Base-by-base conservation (phyloP, 1,140 invertebrate species). In the Penaeus vannamei region DNA sequence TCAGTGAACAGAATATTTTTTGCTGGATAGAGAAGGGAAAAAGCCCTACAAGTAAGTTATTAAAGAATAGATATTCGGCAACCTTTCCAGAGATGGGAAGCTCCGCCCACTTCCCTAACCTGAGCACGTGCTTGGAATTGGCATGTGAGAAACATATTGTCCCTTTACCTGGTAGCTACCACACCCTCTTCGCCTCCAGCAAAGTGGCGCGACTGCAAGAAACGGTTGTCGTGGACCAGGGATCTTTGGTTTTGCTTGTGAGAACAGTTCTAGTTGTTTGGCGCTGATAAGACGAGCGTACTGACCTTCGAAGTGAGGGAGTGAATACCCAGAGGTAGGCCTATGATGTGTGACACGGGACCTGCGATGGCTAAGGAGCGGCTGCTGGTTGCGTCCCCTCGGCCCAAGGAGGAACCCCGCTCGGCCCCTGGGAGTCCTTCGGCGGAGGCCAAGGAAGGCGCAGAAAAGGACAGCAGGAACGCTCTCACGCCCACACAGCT, bases 51-150 rank as follows among this genome's bases (percentile, higher is more conserved):
- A 53, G 12, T 53, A 17, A 53, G 10, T 53, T 1, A 8, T 29
- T 22, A 36, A 46, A 59, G 32, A n/a, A 26, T 88, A 46, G 72
- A 64, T 77, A 61, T n/a, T 59, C 29, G 22, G 69, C 19, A 20
- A 42, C 61, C 79, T 76, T 26, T 23, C 29, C 26, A 29, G 60
- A 17, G 61, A 12, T 19, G 20, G 32, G 64, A 72, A 32, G 66
- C 81, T 66, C 80, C 82, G 69, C 87, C 87, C 61, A 59, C 82
- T 32, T 26, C 14, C 17, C n/a, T 77, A 60, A 89, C 82, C 82
- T 89, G 87, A 85, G 72, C 87, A 89, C 87, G 82, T 89, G 87
- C 46, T 84, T 69, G 82, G 20, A 36, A 36, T 61, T 76, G 79
- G 64, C 86, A 87, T 62, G 86, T 87, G 86, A 81, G 53, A 79